Percentiles rank a stretch among this genome's conserved stretches.
Evolutionary conservation across 2,888 invertebrate genomes (phyloP).

Genomic region (Caenorhabditis virilis): DNA sequence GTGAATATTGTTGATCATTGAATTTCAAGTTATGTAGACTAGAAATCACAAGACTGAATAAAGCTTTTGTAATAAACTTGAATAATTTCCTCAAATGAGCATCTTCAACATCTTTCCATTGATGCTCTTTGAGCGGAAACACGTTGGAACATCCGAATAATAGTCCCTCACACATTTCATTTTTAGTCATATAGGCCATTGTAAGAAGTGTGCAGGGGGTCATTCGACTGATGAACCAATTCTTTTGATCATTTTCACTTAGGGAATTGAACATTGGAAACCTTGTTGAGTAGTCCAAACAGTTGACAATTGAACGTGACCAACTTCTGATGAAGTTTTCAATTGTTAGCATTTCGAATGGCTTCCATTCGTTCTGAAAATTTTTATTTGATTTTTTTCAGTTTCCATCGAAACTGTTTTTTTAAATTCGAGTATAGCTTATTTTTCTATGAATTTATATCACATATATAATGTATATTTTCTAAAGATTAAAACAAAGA

Average conservation of each 20-base stretch:
- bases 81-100: slow-evolving; percentile 20
- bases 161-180: slow-evolving; percentile 41
- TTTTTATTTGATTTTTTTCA: background rate
- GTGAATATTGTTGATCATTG: slow-evolving; percentile 34
- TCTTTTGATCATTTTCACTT: slow-evolving; percentile 22
- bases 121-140: slow-evolving; percentile 38
- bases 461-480: too few relatives aligned
- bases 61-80: slow-evolving; percentile 20
- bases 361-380: slow-evolving; percentile 46
- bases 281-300: slow-evolving; percentile 39
- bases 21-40: slow-evolving; percentile 38
- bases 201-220: slow-evolving; percentile 37
- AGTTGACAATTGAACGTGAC: slow-evolving; percentile 39
- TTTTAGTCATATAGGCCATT: slow-evolving; percentile 36
- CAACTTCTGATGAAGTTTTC: slow-evolving; percentile 37
- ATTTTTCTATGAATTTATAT: too few relatives aligned
- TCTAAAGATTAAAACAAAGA: too few relatives aligned
- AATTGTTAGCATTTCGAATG: slow-evolving; percentile 26
- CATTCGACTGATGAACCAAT: slow-evolving; percentile 42
- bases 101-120: slow-evolving; percentile 20
- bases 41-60: slow-evolving; percentile 39
- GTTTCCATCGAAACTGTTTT: too few relatives aligned
- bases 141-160: slow-evolving; percentile 44
- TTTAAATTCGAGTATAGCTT: too few relatives aligned
- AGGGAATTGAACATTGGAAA: slow-evolving; percentile 39